These are phyloP conservation scores for Eupithecia abbreviata DNA, from an alignment of 2,888 invertebrate genomes.

Conservation along the genomic window DNA sequence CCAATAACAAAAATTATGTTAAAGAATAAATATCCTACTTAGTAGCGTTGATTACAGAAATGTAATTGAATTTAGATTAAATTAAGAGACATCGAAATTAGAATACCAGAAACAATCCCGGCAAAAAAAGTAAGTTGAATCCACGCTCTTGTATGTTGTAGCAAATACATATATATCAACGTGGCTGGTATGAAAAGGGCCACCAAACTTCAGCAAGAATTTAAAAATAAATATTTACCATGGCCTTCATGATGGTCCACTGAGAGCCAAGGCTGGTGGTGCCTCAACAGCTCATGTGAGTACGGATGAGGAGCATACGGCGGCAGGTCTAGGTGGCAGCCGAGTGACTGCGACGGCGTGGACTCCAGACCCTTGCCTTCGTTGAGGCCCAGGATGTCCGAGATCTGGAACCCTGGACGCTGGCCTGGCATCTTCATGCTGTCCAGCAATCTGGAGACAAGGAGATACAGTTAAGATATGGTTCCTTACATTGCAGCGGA, in stretches of 20 bases:
- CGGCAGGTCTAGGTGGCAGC: slow-evolving; percentile 68
- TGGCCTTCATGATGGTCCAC: slow-evolving; percentile 74
- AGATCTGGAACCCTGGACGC: slow-evolving; percentile 94
- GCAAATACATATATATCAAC: background rate
- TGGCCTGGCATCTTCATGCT: slow-evolving; percentile 92
- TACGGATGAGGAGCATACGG: slow-evolving; percentile 73
- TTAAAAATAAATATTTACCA: slow-evolving; percentile 53
- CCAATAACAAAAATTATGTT: background rate
- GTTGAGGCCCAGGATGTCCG: slow-evolving; percentile 95
- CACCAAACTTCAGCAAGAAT: background rate
- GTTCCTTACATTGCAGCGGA: background rate
- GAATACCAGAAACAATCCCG: background rate
- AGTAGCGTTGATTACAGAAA: background rate
- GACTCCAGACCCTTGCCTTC: slow-evolving; percentile 83
- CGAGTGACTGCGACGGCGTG: slow-evolving; percentile 62
- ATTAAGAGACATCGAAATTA: background rate
- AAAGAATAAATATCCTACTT: background rate
- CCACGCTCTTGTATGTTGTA: background rate
- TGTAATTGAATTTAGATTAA: background rate
- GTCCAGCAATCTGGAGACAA: slow-evolving; percentile 87
- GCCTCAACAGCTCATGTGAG: slow-evolving; percentile 73
- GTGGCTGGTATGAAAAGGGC: background rate
- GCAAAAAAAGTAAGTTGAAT: no score
- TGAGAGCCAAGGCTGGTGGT: slow-evolving; percentile 76
- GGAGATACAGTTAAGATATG: slow-evolving; percentile 18